phyloP scores from a whole-genome alignment of 2,797 vertebrate genomes.

The Delichon dasypus region DNA sequence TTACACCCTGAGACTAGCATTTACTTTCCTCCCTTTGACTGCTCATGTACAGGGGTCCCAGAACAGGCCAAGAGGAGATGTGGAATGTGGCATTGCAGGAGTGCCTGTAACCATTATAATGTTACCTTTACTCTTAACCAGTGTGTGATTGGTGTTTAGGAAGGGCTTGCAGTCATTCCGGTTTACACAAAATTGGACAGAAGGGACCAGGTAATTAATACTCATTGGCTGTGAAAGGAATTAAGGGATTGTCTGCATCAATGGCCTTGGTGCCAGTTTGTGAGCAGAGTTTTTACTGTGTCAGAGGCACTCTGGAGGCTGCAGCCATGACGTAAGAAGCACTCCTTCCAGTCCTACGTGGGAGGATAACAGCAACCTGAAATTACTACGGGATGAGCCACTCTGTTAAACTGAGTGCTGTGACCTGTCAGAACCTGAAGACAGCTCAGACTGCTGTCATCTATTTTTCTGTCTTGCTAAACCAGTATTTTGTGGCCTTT shows the following conservation, averaged over 20 bases:
- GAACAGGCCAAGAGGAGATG: not conserved
- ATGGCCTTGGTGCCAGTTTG: not conserved
- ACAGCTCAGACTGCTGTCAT: not conserved
- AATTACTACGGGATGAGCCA: not conserved
- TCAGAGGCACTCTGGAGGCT: not conserved
- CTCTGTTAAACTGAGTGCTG: not conserved
- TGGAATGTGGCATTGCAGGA: accelerated
- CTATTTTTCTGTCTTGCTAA: not conserved
- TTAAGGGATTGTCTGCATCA: not conserved
- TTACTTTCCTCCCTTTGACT: not conserved
- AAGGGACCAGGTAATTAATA: not conserved
- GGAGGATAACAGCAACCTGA: not conserved
- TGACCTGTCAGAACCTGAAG: conserved; percentile 16
- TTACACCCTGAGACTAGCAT: not conserved
- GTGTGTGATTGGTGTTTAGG: not conserved
- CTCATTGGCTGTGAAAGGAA: not conserved
- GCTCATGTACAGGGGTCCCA: not conserved
- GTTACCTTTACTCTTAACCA: not conserved
- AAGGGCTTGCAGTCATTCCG: not conserved
- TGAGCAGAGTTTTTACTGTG: not conserved
- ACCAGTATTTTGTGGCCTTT: not conserved
- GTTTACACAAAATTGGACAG: not conserved
- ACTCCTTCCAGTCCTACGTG: not conserved
- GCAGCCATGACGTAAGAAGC: not conserved
- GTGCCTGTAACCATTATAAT: not conserved